phyloP scores from a whole-genome alignment of 2,888 invertebrate genomes.

The Byasa hedistus region DNA sequence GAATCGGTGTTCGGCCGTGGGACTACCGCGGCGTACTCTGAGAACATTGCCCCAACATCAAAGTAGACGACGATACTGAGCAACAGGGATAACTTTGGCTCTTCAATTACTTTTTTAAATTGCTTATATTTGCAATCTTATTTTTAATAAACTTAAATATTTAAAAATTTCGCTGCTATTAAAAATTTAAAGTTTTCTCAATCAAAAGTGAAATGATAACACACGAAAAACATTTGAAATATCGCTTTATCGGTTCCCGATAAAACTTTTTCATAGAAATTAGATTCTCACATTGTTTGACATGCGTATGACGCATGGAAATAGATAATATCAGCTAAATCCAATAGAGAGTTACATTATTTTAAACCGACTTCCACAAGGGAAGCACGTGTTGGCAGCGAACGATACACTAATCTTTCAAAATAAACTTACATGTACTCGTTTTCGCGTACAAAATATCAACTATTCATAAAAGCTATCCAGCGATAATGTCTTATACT shows the following conservation, averaged over 20 bases:
- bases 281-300: conserved; percentile 38
- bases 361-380: conserved; percentile 49
- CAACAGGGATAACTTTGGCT: not conserved
- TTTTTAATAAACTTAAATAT: not conserved
- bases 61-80: not conserved
- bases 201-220: not conserved
- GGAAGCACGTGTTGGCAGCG: conserved; percentile 69
- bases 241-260: not conserved
- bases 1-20: not conserved
- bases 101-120: not conserved
- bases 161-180: not conserved
- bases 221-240: not conserved
- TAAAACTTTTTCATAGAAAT: conserved; percentile 7
- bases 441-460: conserved; percentile 44
- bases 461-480: conserved; percentile 40
- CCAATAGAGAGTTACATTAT: conserved; percentile 52
- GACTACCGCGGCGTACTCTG: not conserved
- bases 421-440: conserved; percentile 55
- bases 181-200: not conserved
- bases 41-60: not conserved
- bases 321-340: conserved; percentile 38
- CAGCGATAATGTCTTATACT: not conserved
- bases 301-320: conserved; percentile 37
- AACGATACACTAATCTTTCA: conserved; percentile 54
- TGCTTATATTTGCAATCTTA: not conserved